Conservation (phyloP, 2,888 invertebrate species). For the Platynereis dumerilii region DNA sequence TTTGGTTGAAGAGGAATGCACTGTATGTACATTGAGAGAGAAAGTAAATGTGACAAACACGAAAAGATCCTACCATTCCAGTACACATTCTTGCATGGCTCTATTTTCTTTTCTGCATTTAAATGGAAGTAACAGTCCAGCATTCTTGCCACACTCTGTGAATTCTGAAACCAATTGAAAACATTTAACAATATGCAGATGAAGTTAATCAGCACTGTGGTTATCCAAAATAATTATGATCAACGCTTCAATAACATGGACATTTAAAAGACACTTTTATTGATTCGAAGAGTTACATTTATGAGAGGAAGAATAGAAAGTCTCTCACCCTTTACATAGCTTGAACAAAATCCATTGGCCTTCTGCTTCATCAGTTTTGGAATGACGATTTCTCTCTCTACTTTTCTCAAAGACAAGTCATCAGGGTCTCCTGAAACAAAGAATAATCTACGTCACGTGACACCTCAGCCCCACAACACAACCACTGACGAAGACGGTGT, state of each 20-base stretch:
- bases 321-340: conserved; percentile 72
- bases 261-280: neutral
- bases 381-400: conserved; percentile 87
- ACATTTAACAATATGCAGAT: conserved; percentile 10
- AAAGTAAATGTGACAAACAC: too few relatives aligned
- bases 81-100: conserved; percentile 74
- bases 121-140: conserved; percentile 74
- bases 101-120: conserved; percentile 78
- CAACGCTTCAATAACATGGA: neutral
- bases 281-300: too few relatives aligned
- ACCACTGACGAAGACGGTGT: too few relatives aligned
- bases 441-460: neutral
- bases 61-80: conserved; percentile 68
- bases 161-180: conserved; percentile 66
- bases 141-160: conserved; percentile 74
- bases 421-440: conserved; percentile 79
- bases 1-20: too few relatives aligned
- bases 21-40: too few relatives aligned
- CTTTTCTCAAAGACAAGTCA: conserved; percentile 81
- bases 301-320: neutral
- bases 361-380: conserved; percentile 87
- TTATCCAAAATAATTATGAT: neutral
- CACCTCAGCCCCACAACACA: neutral
- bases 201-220: conserved; percentile 23
- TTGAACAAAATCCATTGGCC: conserved; percentile 77